Evolutionary conservation across 2,113 vertebrate species (phyloP), one percentile per base, ranked within the genome.

Genomic region (Rhynchopsitta pachyrhyncha): DNA sequence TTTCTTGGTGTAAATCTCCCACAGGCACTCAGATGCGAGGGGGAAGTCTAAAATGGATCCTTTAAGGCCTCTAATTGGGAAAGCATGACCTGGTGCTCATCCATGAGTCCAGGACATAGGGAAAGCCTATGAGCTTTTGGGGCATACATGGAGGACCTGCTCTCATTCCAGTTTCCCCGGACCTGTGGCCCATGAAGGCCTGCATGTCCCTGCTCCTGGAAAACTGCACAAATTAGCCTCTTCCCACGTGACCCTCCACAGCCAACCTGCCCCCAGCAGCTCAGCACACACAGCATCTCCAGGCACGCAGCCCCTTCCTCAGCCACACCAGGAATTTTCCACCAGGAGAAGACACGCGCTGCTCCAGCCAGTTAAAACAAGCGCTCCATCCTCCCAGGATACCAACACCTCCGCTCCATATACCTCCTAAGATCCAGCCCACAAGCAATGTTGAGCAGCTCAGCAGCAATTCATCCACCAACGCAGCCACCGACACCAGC

Each of bases 121-220:
- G 28, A 4, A 46, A 49, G 46, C 5, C n/a, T 7, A 19, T 1
- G 47, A 78, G 37, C 19, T 49, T 49, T n/a, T 0, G 2, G 44
- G 33, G 20, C 22, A 9, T 4, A 15, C 57, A 9, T 5, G 33
- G n/a, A 42, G 39, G 44, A 57, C 41, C 22, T 73, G 29, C 18
- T 47, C 20, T n/a, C 91, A 13, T 13, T 69, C 63, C 42, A 10
- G 3, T 49, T 68, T 52, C 19, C 57, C 59, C 46, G 44, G 35
- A 0, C 0, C 41, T 27, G 2, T 24, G 44, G 24, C 41, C 31
- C 17, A 10, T 2, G 10, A 20, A 23, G 8, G 6, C 12, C 28
- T 7, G 13, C 5, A 20, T 18, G 3, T 39, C 67, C 63, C 39
- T 53, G 9, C n/a, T 33, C 28, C 81, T 18, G 53, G 53, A 23